Evolutionary conservation across 2,113 vertebrate genomes (phyloP).

Genomic region (Thermophis baileyi): DNA sequence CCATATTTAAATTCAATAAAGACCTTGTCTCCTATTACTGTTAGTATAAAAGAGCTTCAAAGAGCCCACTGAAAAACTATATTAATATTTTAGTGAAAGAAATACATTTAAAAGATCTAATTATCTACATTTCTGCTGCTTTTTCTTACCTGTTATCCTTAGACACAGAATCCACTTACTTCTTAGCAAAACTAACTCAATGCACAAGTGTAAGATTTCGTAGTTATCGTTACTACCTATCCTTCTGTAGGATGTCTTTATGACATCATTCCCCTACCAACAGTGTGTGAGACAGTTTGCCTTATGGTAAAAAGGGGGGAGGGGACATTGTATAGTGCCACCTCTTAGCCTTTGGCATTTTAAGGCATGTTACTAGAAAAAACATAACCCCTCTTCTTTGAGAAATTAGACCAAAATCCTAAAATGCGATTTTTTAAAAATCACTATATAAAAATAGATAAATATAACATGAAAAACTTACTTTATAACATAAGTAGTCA

Average conservation of each 20-base stretch:
- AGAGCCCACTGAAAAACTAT: neutral
- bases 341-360: neutral
- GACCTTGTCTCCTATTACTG: neutral
- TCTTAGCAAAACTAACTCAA: constrained; percentile 26
- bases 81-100: constrained; percentile 1
- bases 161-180: constrained; percentile 1
- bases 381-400: neutral
- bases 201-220: neutral
- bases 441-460: neutral
- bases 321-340: neutral
- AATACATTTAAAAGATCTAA: neutral
- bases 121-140: neutral
- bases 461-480: neutral
- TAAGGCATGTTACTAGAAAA: neutral
- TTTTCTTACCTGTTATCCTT: constrained; percentile 22
- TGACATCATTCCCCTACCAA: neutral
- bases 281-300: neutral
- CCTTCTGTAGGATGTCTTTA: neutral
- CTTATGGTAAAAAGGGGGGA: neutral
- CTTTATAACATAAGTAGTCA: neutral
- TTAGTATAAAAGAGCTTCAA: neutral
- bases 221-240: neutral
- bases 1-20: neutral
- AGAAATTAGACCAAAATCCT: neutral
- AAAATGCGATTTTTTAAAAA: neutral